These are phyloP conservation scores for Chironomus striatipennis DNA, from an alignment of 1,140 invertebrate species.

Conservation along the genomic window DNA sequence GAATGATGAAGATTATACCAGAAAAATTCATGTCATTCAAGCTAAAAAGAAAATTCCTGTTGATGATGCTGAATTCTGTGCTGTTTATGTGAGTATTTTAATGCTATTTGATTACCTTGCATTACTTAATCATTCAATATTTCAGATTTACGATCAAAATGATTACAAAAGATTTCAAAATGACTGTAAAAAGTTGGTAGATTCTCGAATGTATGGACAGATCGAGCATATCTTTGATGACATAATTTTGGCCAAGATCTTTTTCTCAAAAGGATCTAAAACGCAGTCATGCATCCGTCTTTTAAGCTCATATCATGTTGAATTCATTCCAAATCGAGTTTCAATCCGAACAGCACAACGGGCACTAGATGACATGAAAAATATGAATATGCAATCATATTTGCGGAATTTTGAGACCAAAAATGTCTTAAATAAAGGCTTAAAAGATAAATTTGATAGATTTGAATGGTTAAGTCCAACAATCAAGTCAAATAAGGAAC, in stretches of 20 bases:
- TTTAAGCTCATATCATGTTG: neutral
- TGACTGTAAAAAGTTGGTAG: neutral
- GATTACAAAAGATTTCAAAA: neutral
- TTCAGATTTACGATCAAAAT: neutral
- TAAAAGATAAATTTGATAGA: neutral
- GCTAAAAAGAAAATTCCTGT: neutral
- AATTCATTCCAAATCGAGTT: neutral
- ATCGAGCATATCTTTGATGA: neutral
- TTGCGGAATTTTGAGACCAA: neutral
- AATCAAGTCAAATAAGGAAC: constrained; percentile 48
- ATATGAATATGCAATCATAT: too few species aligned
- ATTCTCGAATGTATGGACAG: neutral
- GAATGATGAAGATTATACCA: neutral
- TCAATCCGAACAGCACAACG: neutral
- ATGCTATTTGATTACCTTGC: too few species aligned
- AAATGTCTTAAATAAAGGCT: too few species aligned
- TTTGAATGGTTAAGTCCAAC: neutral
- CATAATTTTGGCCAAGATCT: neutral
- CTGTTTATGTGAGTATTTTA: neutral
- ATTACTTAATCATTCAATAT: too few species aligned
- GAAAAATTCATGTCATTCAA: neutral
- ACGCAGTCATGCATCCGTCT: neutral
- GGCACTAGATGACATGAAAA: neutral
- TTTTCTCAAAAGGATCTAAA: neutral
- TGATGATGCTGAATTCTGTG: neutral